Percentiles rank a stretch among this genome's conserved stretches.
phyloP scores from a whole-genome alignment of 2,113 vertebrate genomes.

The Eulemur rufifrons region DNA sequence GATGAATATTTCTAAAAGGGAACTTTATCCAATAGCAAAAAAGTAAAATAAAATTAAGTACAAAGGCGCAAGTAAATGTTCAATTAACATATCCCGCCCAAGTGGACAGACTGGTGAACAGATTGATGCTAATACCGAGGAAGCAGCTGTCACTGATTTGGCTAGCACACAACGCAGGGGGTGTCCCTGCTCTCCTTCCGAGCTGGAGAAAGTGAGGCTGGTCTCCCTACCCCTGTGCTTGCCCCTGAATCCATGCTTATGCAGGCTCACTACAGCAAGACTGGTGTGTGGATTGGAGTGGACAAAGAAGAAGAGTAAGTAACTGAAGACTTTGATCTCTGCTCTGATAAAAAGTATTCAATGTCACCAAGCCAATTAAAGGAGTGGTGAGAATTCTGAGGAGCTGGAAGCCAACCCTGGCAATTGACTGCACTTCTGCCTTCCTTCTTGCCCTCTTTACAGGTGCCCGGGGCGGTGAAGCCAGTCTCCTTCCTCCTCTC shows the following conservation, averaged over 20 bases:
- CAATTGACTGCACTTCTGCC: not conserved
- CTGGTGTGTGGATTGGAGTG: no score
- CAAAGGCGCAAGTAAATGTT: not conserved
- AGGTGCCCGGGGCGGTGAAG: not conserved
- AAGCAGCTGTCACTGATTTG: not conserved
- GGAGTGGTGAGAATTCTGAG: not conserved
- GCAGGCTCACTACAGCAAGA: not conserved
- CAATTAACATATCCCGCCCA: not conserved
- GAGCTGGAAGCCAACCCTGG: not conserved
- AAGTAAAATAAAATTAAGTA: not conserved
- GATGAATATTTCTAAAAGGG: not conserved
- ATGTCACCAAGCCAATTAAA: not conserved
- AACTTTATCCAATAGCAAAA: not conserved
- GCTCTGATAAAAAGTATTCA: not conserved
- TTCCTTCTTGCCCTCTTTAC: not conserved
- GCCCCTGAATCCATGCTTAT: not conserved
- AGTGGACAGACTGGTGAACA: not conserved
- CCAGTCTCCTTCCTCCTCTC: not conserved
- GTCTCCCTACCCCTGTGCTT: not conserved
- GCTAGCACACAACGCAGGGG: no score
- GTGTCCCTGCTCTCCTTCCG: not conserved
- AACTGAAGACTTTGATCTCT: not conserved
- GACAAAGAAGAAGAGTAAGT: not conserved
- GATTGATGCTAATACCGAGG: not conserved
- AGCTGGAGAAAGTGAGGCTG: not conserved